Base-by-base conservation (phyloP, 2,113 vertebrate species). In the Phyllostomus discolor region DNA sequence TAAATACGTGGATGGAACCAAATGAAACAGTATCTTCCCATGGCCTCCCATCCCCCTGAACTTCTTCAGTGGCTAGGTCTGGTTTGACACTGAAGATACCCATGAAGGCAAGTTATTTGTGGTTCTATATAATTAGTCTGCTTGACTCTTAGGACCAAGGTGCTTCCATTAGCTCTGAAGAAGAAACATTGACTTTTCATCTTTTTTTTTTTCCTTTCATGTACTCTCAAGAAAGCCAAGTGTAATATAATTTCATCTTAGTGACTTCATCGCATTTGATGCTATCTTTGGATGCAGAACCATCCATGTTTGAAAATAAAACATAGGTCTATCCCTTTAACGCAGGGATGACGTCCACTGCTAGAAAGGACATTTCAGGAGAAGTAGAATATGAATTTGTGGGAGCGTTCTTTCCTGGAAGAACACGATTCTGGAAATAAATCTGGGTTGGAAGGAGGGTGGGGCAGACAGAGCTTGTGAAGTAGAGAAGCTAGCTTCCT, bases 1-100 rank as follows among this genome's bases (percentile, higher is more conserved):
- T 43, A 95, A 52, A 91, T 95, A 35, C n/a, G 57, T 95, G 70
- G 78, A 92, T 20, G 46, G 14, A 90, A 82, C 57, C 67, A 57
- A 46, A 5, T 88, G 80, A 95, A 90, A 93, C 8, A 80, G 46
- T 48, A 90, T 90, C 76, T 92, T 46, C 7, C 43, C 16, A 46
- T 82, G 57, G 33, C 17, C 33, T 41, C 12, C 50, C n/a, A 16
- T 78, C 4, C 57, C 16, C 5, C 20, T 59, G 10, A 69, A 16
- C 3, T 41, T 81, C 48, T 26, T 35, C 17, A 41, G 0, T 43
- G 59, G 66, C 52, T 66, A 4, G 35, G 38, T 38, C 70, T 33
- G 72, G 15, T 31, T 57, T 90, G 52, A 64, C 62, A 38, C 4
- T 52, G 7, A 94, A 31, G 52, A 5, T 48, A 48, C 14, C 41